Evolutionary conservation across 2,113 vertebrate genomes (phyloP), one percentile per base, ranked within the genome.

Genomic region (Ovis canadensis): DNA sequence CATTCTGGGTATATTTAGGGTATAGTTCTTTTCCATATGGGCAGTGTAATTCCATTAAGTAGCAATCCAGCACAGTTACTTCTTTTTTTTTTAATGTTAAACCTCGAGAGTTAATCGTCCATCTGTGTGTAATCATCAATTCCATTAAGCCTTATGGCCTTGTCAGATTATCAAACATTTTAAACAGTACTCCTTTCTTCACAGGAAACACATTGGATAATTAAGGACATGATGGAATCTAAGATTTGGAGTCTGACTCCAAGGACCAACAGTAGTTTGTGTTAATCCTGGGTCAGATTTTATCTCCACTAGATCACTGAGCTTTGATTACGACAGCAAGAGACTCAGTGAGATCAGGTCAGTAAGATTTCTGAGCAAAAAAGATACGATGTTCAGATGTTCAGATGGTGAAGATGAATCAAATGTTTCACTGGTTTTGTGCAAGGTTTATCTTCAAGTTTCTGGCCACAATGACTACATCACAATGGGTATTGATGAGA

Each of bases 111-210:
- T 99, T 99, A 99, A 99, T 99, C 98, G 98, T 99, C 99, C 99
- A 99, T 99, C 99, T 99, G 99, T 99, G 99, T 99, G 98, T 98
- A 99, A 99, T 99, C 99, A 99, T 99, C 98, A 97, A 99, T 99
- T 99, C 98, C 99, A 99, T 99, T 99, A 99, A 99, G 99, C 99
- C 99, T 99, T 99, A 99, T 99, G 99, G 99, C 99, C 99, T 99
- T 99, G 99, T 99, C 99, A 99, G 99, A 99, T 99, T 99, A 99
- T 99, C 99, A 99, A 99, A 99, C 98, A 99, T 99, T 99, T 99
- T 99, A 98, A 98, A 98, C 98, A 98, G 98, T 96, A 94, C 96
- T 98, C 98, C 97, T 98, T 97, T 97, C 98, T 99, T 98, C 98
- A 98, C 98, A 98, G 99, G 97, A 98, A 99, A 98, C 98, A 98